Percentiles rank a stretch among this genome's conserved stretches.
Conservation (phyloP, 1,140 invertebrate genomes). For the Drosophila sulfurigaster region DNA sequence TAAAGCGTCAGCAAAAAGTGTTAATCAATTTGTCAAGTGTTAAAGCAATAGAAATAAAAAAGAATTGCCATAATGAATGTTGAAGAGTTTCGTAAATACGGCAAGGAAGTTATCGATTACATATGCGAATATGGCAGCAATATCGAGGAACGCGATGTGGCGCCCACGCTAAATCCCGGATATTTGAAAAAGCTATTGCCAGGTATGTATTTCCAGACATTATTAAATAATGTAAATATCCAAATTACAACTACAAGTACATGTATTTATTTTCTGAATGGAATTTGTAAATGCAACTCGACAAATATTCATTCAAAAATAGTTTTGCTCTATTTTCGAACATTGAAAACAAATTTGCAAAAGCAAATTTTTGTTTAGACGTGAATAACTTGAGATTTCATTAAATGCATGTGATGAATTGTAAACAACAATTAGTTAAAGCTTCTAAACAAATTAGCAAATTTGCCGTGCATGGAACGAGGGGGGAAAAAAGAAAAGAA, state of each 20-base stretch:
- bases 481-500: slow-evolving; percentile 7
- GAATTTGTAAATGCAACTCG: background rate
- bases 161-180: slow-evolving; percentile 93
- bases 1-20: background rate
- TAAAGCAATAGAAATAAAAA: slow-evolving; percentile 25
- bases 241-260: background rate
- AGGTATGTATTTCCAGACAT: slow-evolving; percentile 46
- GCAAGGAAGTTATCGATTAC: slow-evolving; percentile 97
- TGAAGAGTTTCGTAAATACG: slow-evolving; percentile 92
- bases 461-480: background rate
- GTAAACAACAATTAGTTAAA: slow-evolving; percentile 66
- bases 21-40: slow-evolving; percentile 16
- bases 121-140: slow-evolving; percentile 95
- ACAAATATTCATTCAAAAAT: slow-evolving; percentile 36
- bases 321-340: slow-evolving; percentile 29
- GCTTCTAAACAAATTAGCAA: slow-evolving; percentile 68
- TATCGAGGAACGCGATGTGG: slow-evolving; percentile 90
- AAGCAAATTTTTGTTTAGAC: slow-evolving; percentile 26
- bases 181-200: slow-evolving; percentile 91
- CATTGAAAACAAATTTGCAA: slow-evolving; percentile 21
- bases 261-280: slow-evolving; percentile 23
- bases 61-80: slow-evolving; percentile 89
- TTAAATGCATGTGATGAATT: slow-evolving; percentile 61
- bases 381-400: slow-evolving; percentile 17
- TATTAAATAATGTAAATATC: background rate